phyloP scores from a whole-genome alignment of 2,797 vertebrate genomes.

The Schizothorax lantsangensis region DNA sequence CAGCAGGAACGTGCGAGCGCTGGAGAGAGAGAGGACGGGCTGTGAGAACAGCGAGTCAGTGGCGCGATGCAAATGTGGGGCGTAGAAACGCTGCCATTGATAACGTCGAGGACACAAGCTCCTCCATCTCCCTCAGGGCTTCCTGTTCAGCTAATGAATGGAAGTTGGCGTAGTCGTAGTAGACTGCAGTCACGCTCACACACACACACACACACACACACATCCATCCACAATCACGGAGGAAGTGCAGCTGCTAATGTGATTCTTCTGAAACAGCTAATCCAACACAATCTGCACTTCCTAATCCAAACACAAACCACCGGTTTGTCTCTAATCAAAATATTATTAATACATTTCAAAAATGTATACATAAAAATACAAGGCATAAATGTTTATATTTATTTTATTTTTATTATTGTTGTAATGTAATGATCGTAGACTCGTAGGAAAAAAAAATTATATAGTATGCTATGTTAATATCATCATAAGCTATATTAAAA shows the following conservation, averaged over 20 bases:
- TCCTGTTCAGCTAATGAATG: constrained; percentile 66
- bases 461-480: too few species aligned
- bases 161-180: constrained; percentile 52
- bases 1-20: neutral
- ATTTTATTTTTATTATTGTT: too few species aligned
- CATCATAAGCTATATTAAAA: too few species aligned
- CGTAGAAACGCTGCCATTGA: constrained; percentile 71
- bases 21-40: constrained; percentile 40
- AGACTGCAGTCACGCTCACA: neutral
- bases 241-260: constrained; percentile 67
- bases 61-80: constrained; percentile 57
- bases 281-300: constrained; percentile 25
- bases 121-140: constrained; percentile 69
- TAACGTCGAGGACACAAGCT: constrained; percentile 67
- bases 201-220: constrained; percentile 44
- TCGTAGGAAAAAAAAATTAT: too few species aligned
- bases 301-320: constrained; percentile 59
- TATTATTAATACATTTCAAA: too few species aligned
- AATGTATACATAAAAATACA: neutral
- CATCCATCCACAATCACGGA: neutral
- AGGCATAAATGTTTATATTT: neutral
- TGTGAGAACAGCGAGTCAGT: constrained; percentile 25
- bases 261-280: constrained; percentile 46
- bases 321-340: neutral
- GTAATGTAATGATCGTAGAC: too few species aligned